Evolutionary conservation across 2,113 vertebrate genomes (phyloP).

Genomic region (Silurus glanis): DNA sequence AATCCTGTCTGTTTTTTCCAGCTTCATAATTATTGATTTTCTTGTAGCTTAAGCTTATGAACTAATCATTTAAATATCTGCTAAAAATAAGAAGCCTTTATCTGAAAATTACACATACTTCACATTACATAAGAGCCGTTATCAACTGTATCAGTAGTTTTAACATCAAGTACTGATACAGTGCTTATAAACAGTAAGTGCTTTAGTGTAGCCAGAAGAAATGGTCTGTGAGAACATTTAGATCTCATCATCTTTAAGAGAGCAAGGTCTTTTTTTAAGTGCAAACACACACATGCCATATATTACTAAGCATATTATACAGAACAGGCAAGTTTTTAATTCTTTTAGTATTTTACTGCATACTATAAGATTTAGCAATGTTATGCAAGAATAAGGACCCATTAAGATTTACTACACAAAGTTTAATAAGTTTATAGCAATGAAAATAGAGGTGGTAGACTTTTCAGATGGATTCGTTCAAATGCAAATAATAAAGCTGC

Average conservation of each 20-base stretch:
- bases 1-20: background rate
- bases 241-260: background rate
- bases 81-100: background rate
- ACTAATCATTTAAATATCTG: background rate
- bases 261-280: background rate
- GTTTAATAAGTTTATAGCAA: constrained; percentile 18
- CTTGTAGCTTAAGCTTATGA: background rate
- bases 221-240: background rate
- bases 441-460: constrained; percentile 2
- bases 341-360: background rate
- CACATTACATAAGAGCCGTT: background rate
- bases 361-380: background rate
- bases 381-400: constrained; percentile 14
- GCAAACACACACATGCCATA: background rate
- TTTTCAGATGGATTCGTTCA: background rate
- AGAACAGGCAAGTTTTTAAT: background rate
- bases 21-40: background rate
- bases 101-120: background rate
- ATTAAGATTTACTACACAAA: constrained; percentile 10
- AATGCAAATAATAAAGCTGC: background rate
- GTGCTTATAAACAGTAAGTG: background rate
- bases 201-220: background rate
- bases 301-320: background rate
- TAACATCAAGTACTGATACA: background rate
- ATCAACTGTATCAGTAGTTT: constrained; percentile 5